Evolutionary conservation across 2,888 invertebrate species (phyloP).

Genomic region (Drosophila macrospina): DNA sequence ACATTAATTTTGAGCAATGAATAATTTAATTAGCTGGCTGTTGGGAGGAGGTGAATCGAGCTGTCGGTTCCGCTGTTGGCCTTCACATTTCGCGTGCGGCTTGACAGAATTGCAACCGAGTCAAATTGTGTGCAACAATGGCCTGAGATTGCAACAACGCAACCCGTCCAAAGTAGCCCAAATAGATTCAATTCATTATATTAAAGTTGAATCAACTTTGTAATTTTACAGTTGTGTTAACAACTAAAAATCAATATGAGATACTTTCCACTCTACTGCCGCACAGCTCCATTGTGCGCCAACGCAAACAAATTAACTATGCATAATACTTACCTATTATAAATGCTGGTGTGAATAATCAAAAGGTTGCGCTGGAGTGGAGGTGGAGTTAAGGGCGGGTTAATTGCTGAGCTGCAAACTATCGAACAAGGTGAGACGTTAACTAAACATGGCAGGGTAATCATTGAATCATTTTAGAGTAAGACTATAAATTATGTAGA

Average conservation of each 20-base stretch:
- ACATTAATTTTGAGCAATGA: slow-evolving; percentile 24
- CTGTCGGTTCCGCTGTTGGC: slow-evolving; percentile 40
- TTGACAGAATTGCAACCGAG: slow-evolving; percentile 58
- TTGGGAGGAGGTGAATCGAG: slow-evolving; percentile 8
- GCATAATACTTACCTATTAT: neutral
- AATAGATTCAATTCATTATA: slow-evolving; percentile 27
- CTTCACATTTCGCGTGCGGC: slow-evolving; percentile 61
- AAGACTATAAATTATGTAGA: neutral
- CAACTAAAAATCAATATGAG: slow-evolving; percentile 15
- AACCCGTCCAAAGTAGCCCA: slow-evolving; percentile 19
- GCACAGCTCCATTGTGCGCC: neutral
- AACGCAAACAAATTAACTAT: neutral
- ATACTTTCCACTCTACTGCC: slow-evolving; percentile 10
- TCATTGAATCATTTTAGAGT: neutral
- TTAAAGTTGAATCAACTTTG: slow-evolving; percentile 26
- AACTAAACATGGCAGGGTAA: neutral
- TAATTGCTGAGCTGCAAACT: slow-evolving; percentile 11
- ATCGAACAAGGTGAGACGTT: neutral
- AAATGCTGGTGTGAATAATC: slow-evolving; percentile 21
- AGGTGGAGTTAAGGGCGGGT: neutral
- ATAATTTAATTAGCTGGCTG: slow-evolving; percentile 26
- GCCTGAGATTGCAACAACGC: slow-evolving; percentile 42
- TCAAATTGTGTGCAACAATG: slow-evolving; percentile 60
- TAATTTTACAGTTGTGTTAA: slow-evolving; percentile 10
- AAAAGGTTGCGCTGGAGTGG: neutral